phyloP scores from a whole-genome alignment of 1,140 invertebrate genomes.

The Drosophila nigromelanica region DNA sequence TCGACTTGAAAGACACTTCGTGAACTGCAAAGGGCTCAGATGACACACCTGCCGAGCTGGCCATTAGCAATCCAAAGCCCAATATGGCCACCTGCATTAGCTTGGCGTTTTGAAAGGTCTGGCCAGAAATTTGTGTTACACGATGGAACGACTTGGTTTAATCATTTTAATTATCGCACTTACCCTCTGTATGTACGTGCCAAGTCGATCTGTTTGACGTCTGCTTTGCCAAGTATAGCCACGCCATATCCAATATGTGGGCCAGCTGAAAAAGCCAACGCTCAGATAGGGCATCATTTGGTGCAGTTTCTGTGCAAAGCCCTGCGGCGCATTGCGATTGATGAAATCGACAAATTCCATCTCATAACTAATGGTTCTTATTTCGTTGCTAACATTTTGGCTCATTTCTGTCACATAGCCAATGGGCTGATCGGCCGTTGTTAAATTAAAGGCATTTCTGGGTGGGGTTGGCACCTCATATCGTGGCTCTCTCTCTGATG shows the following conservation, averaged over 20 bases:
- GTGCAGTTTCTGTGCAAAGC: conserved; percentile 52
- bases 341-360: conserved; percentile 57
- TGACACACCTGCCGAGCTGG: not conserved
- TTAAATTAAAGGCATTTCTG: not conserved
- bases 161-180: not conserved
- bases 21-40: conserved; percentile 18
- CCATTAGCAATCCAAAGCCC: conserved; percentile 43
- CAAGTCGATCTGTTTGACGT: conserved; percentile 50
- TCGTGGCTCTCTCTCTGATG: not conserved
- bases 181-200: conserved; percentile 63
- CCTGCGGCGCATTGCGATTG: conserved; percentile 57
- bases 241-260: conserved; percentile 66
- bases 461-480: not conserved
- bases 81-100: conserved; percentile 63
- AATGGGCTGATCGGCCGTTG: conserved; percentile 16
- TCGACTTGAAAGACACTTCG: conserved; percentile 12
- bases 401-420: not conserved
- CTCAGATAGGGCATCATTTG: conserved; percentile 56
- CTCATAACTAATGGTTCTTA: conserved; percentile 31
- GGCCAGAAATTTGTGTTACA: not conserved
- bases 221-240: conserved; percentile 55
- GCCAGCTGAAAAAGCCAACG: conserved; percentile 63
- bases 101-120: conserved; percentile 72
- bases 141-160: not conserved
- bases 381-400: not conserved